Conservation (phyloP, 2,888 invertebrate species). For the Meganola albula region DNA sequence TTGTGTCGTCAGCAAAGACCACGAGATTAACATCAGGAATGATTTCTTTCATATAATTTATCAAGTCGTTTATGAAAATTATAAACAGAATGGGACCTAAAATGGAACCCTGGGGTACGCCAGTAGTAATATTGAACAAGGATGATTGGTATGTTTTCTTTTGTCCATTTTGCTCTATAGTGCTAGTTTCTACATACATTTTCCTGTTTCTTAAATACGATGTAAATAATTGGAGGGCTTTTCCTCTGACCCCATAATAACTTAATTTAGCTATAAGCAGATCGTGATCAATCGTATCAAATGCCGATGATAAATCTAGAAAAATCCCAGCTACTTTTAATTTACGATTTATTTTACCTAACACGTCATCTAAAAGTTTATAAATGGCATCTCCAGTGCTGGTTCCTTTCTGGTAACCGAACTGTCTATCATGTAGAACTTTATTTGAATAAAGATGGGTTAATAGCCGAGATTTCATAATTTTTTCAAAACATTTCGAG, state of each 20-base stretch:
- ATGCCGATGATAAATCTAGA: conserved; percentile 4
- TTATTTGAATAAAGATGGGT: conserved; percentile 1
- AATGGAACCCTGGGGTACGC: conserved; percentile 2
- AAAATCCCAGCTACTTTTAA: conserved; percentile 5
- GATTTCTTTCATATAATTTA: background rate
- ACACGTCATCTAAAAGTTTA: conserved; percentile 1
- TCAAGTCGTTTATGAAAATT: background rate
- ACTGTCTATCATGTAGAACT: conserved; percentile 2
- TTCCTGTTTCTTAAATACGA: conserved; percentile 4
- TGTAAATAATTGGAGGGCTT: conserved; percentile 1
- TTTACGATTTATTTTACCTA: conserved; percentile 1
- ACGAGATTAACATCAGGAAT: background rate
- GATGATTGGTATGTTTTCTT: too few relatives aligned
- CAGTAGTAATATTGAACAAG: conserved; percentile 2
- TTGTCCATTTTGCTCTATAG: too few relatives aligned
- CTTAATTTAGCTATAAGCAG: conserved; percentile 1
- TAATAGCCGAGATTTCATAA: background rate
- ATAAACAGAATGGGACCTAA: too few relatives aligned
- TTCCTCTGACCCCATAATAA: conserved; percentile 3
- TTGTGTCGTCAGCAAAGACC: conserved; percentile 2
- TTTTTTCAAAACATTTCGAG: conserved; percentile 1
- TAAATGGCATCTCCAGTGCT: conserved; percentile 3
- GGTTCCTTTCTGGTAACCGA: conserved; percentile 2
- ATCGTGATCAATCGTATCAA: conserved; percentile 5
- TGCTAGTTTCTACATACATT: conserved; percentile 4